Conservation (phyloP, 1,140 invertebrate genomes). For the Pissodes strobi region DNA sequence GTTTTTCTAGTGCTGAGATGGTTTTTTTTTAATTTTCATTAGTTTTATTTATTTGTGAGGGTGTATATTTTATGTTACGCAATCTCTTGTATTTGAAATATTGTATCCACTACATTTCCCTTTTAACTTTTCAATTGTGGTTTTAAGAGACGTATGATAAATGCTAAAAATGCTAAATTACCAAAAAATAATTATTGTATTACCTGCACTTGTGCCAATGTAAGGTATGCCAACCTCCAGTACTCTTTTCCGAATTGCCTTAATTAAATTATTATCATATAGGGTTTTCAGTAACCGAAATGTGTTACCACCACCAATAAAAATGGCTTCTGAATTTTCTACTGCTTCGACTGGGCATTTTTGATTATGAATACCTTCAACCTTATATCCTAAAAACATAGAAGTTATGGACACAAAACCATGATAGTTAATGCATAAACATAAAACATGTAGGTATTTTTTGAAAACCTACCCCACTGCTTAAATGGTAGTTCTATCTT, state of each 20-base stretch:
- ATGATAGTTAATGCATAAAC: conserved; percentile 22
- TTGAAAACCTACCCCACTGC: conserved; percentile 61
- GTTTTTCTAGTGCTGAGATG: no score
- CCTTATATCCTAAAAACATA: conserved; percentile 60
- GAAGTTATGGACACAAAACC: conserved; percentile 30
- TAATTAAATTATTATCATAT: conserved; percentile 70
- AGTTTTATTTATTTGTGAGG: no score
- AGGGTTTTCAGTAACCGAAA: conserved; percentile 74
- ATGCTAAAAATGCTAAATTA: no score
- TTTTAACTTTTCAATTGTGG: no score
- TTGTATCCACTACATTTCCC: no score
- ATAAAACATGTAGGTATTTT: conserved; percentile 3
- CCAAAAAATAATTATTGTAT: no score
- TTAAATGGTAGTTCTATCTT: conserved; percentile 65
- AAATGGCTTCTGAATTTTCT: conserved; percentile 69
- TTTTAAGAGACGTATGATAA: no score
- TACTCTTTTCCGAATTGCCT: conserved; percentile 67
- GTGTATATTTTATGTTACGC: no score
- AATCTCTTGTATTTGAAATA: no score
- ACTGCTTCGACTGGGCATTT: conserved; percentile 63
- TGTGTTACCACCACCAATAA: conserved; percentile 82
- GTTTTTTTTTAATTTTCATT: no score
- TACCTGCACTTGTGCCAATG: conserved; percentile 78
- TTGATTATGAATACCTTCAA: conserved; percentile 68
- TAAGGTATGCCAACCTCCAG: conserved; percentile 71